Conservation (phyloP, 2,113 vertebrate genomes). For the Amia ocellicauda region DNA sequence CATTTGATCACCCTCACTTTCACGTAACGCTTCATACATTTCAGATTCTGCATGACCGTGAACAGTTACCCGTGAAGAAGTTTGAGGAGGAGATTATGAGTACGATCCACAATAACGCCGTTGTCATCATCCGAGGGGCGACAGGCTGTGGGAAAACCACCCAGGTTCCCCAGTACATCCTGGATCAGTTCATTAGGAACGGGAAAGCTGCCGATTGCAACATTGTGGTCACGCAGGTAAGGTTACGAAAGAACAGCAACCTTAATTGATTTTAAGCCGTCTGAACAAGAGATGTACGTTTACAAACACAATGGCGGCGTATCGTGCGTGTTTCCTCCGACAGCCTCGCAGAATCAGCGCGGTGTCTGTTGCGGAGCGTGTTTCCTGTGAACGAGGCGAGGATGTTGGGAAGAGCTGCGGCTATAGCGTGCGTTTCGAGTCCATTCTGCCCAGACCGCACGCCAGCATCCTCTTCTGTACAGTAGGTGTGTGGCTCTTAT, state of each 20-base stretch:
- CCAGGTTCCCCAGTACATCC: slow-evolving; percentile 92
- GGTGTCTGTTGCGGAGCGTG: slow-evolving; percentile 89
- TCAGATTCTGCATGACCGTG: slow-evolving; percentile 76
- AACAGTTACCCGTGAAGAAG: slow-evolving; percentile 81
- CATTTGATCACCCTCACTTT: background rate
- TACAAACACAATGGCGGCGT: no score
- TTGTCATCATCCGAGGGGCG: slow-evolving; percentile 90
- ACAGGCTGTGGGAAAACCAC: slow-evolving; percentile 98
- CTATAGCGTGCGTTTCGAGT: slow-evolving; percentile 95
- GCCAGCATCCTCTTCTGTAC: slow-evolving; percentile 95
- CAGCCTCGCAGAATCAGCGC: slow-evolving; percentile 94
- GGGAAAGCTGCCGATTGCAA: slow-evolving; percentile 81
- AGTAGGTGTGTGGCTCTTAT: slow-evolving; percentile 72
- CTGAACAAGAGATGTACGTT: no score
- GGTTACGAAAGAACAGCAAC: background rate
- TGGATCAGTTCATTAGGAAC: slow-evolving; percentile 77
- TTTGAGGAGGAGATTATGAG: slow-evolving; percentile 83
- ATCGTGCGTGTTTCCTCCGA: background rate
- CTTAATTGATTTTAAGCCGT: no score
- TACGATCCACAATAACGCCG: slow-evolving; percentile 66
- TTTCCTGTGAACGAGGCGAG: slow-evolving; percentile 83
- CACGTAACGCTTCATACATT: no score
- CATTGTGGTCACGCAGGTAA: slow-evolving; percentile 95
- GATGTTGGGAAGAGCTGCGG: slow-evolving; percentile 89
- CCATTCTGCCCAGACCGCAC: slow-evolving; percentile 86